Evolutionary conservation across 23 tunicate genomes (phyloP).

Genomic region (Trididemnum clinides): DNA sequence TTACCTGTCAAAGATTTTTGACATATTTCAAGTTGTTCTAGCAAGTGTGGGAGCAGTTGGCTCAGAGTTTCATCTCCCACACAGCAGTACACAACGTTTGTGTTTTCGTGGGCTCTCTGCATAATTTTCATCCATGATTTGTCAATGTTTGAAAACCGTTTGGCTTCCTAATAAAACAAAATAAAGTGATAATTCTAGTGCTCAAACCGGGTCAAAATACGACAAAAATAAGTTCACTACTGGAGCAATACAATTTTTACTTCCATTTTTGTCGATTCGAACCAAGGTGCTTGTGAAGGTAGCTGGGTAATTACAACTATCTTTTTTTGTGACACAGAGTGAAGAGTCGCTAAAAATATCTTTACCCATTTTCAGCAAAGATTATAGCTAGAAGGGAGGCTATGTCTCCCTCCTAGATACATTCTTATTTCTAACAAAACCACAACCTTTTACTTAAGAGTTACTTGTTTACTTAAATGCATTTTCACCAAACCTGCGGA

Average conservation of each 20-base stretch:
- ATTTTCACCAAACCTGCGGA: slow-evolving; percentile 92
- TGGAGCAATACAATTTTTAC: too few species aligned
- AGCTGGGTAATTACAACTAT: too few species aligned
- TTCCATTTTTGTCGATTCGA: too few species aligned
- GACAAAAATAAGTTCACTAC: too few species aligned
- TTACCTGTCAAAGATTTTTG: slow-evolving; percentile 92
- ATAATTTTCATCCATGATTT: slow-evolving; percentile 96
- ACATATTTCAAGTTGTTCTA: slow-evolving; percentile 94
- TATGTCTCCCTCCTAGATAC: neutral
- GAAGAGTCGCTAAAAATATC: too few species aligned
- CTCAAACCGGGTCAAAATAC: too few species aligned
- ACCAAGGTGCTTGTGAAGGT: too few species aligned
- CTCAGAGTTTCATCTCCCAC: slow-evolving; percentile 92
- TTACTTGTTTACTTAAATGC: too few species aligned
- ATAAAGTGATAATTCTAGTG: neutral
- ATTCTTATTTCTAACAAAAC: neutral
- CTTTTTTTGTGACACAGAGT: too few species aligned
- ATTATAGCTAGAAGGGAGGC: too few species aligned
- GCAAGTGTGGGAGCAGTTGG: slow-evolving; percentile 93
- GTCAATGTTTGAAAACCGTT: slow-evolving; percentile 93
- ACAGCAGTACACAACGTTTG: slow-evolving; percentile 92
- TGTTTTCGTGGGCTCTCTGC: slow-evolving; percentile 97
- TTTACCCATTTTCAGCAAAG: too few species aligned
- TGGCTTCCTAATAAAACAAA: slow-evolving; percentile 73
- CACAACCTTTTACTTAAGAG: too few species aligned